Evolutionary conservation across 2,797 vertebrate species (phyloP).

Genomic region (Mus caroli): DNA sequence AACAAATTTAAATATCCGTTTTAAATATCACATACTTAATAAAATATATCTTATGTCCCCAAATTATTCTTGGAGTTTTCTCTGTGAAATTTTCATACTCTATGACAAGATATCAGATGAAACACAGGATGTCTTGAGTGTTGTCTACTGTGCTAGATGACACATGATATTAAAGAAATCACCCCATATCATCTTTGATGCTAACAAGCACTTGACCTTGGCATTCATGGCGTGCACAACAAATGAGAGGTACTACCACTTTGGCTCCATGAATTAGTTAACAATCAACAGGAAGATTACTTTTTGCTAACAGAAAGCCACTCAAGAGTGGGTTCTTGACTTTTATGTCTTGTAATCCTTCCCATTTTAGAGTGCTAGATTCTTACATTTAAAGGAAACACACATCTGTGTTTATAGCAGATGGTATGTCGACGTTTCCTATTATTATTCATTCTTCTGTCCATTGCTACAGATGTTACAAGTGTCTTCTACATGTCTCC

Average conservation of each 20-base stretch:
- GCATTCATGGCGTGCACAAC: not conserved
- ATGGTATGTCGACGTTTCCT: slow-evolving; percentile 72
- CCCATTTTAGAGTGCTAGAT: slow-evolving; percentile 64
- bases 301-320: slow-evolving; percentile 63
- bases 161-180: not conserved
- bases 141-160: not conserved
- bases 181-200: not conserved
- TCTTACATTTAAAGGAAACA: slow-evolving; percentile 76
- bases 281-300: not conserved
- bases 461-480: slow-evolving; percentile 80
- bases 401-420: slow-evolving; percentile 80
- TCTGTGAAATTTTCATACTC: slow-evolving; percentile 33
- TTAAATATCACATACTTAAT: not conserved
- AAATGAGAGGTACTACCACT: slow-evolving; percentile 1
- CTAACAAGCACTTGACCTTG: not conserved
- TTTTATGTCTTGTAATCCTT: slow-evolving; percentile 66
- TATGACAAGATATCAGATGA: slow-evolving; percentile 9
- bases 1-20: not conserved
- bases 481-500: slow-evolving; percentile 57
- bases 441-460: slow-evolving; percentile 82
- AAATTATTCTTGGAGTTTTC: slow-evolving; percentile 19
- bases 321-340: slow-evolving; percentile 61
- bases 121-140: slow-evolving; percentile 38
- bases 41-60: not conserved
- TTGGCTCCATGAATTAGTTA: slow-evolving; percentile 59